These are phyloP conservation scores for Caligus rogercresseyi DNA, from an alignment of 1,140 invertebrate genomes.

Conservation along the genomic window DNA sequence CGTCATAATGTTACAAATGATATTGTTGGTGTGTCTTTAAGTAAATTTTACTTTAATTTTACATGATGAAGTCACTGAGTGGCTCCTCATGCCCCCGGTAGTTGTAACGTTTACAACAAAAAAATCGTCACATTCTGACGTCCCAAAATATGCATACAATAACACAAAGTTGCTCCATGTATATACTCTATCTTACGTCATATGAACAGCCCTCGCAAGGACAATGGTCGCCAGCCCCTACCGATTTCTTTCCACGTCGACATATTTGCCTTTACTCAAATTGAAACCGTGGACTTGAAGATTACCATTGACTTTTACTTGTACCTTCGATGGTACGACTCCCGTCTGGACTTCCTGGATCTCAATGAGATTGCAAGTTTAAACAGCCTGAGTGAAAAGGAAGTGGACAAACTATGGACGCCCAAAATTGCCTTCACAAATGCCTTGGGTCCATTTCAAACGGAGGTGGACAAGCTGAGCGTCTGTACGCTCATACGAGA, in stretches of 20 bases:
- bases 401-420: constrained; percentile 6
- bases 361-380: constrained; percentile 7
- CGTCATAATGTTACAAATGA: too few relatives aligned
- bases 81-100: too few relatives aligned
- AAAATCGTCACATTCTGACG: too few relatives aligned
- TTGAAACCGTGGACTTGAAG: constrained; percentile 10
- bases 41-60: too few relatives aligned
- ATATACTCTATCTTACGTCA: background rate
- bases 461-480: constrained; percentile 5
- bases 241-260: background rate
- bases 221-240: background rate
- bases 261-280: constrained; percentile 1
- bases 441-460: constrained; percentile 19
- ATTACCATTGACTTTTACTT: constrained; percentile 3
- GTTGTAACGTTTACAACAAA: too few relatives aligned
- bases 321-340: constrained; percentile 13
- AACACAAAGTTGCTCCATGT: background rate
- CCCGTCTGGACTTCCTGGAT: constrained; percentile 10
- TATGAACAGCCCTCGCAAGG: background rate
- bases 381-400: constrained; percentile 4
- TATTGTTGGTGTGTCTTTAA: too few relatives aligned
- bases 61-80: too few relatives aligned
- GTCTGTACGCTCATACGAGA: background rate
- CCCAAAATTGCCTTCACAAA: constrained; percentile 14
- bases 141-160: constrained; percentile 1